phyloP scores from a whole-genome alignment of 2,797 vertebrate genomes.

The Momotus momota region DNA sequence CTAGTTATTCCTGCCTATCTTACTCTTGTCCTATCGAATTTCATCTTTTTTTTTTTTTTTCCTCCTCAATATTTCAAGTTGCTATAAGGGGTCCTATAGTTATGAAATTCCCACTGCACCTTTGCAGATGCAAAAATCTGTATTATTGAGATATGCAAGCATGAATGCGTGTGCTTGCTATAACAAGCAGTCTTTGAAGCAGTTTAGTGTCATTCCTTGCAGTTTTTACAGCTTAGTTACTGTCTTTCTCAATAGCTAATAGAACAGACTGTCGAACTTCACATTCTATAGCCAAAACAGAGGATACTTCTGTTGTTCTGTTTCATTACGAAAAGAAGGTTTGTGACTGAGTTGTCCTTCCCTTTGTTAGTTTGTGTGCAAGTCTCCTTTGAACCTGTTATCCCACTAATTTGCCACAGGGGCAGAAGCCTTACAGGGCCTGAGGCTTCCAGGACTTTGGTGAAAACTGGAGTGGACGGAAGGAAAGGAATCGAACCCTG shows the following conservation, averaged over 20 bases:
- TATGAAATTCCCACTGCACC: not conserved
- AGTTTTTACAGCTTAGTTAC: conserved; percentile 33
- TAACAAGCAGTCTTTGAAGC: conserved; percentile 15
- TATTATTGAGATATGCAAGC: not conserved
- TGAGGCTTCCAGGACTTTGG: not conserved
- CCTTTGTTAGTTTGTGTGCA: not conserved
- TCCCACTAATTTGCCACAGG: not conserved
- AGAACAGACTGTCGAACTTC: conserved; percentile 29
- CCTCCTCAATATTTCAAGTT: not conserved
- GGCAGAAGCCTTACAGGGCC: not conserved
- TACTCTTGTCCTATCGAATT: not conserved
- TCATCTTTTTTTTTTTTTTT: not conserved
- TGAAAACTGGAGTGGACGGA: not conserved
- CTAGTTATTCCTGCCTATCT: not conserved
- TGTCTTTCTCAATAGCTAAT: conserved; percentile 22
- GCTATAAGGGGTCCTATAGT: not conserved
- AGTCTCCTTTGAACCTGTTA: not conserved
- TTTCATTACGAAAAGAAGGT: not conserved
- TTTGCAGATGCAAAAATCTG: not conserved
- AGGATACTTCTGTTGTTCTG: not conserved
- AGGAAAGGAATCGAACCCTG: not conserved
- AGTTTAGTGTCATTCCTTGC: not conserved
- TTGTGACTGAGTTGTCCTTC: not conserved
- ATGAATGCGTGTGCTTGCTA: not conserved
- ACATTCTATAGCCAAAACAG: not conserved